Base-by-base conservation (phyloP, 30 jellyfish, hydroid and myxozoan genomes). In the Nemopilema nomurai region DNA sequence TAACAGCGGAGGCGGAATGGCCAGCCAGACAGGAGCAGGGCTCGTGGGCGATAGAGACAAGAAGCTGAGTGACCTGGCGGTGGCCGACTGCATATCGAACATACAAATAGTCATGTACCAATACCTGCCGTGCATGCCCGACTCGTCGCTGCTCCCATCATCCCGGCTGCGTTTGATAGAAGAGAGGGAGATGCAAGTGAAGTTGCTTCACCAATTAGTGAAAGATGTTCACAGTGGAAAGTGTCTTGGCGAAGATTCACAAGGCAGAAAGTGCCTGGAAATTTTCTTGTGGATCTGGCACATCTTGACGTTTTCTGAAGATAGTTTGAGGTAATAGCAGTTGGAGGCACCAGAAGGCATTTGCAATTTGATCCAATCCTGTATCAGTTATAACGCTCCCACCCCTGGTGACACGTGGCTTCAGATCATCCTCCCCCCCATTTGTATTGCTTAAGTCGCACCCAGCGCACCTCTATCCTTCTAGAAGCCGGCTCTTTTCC, bases 61-160 rank as follows among this genome's bases (percentile, higher is more conserved):
- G 0, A 21, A 9, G 33, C 29, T 1, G 57, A 23, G 21, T 65
- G 68, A 49, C 22, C 27, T 75, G 28, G 82, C 88, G 67, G 77
- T 85, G 20, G 87, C 88, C 8, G 91, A 79, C 83, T 63, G 79
- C 49, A 76, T 88, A 22, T 63, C 91, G 20, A 76, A 73, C 74
- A 80, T 88, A 32, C 81, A 67, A 8, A 74, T 88, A 0, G 74
- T 79, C 67, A 88, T 88, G 31, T 62, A 71, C 64, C 96, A 88
- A 57, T 88, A 49, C 57, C 16, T 30, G 29, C 84, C 77, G 4
- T 69, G 67, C 16, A 28, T 30, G 69, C 77, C 80, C 17, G 66
- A 62, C 28, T 1, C 65, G 21, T 65, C 53, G 28, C 24, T 76
- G 80, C 84, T 88, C 21, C 53, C 67, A 32, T 85, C 94, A 0